phyloP scores from a whole-genome alignment of 2,113 vertebrate genomes.

The Cervus canadensis region DNA sequence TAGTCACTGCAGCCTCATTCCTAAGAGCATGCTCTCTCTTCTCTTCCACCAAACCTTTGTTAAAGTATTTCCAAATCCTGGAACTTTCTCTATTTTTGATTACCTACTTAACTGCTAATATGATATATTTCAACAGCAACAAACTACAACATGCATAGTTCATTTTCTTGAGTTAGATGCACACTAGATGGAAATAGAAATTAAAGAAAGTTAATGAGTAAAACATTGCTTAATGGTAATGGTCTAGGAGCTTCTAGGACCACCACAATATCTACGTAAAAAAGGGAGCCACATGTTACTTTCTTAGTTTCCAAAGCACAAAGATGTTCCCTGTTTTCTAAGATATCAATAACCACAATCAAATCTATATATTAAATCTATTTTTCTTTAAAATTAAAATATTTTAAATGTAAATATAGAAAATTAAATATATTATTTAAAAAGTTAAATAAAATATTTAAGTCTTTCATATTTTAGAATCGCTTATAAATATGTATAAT shows the following conservation, averaged over 20 bases:
- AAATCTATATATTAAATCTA: background rate
- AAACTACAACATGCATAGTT: background rate
- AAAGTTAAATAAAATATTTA: background rate
- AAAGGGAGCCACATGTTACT: background rate
- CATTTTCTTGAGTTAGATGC: background rate
- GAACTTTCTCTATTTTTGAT: background rate
- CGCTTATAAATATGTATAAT: background rate
- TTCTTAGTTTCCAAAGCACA: background rate
- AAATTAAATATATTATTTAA: background rate
- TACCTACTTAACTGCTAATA: background rate
- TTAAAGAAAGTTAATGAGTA: background rate
- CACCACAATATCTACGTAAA: no score
- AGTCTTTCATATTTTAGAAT: background rate
- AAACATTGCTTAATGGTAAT: background rate
- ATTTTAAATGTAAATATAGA: background rate
- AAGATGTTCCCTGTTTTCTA: background rate
- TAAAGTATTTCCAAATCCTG: background rate
- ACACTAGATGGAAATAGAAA: background rate
- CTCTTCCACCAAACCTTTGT: background rate
- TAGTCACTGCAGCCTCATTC: background rate
- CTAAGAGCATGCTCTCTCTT: accelerated
- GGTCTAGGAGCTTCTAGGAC: no score
- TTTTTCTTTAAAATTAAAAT: background rate
- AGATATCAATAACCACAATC: background rate
- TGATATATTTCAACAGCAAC: background rate